Conservation (phyloP, 2,797 vertebrate genomes). For the Crypturellus tataupa region DNA sequence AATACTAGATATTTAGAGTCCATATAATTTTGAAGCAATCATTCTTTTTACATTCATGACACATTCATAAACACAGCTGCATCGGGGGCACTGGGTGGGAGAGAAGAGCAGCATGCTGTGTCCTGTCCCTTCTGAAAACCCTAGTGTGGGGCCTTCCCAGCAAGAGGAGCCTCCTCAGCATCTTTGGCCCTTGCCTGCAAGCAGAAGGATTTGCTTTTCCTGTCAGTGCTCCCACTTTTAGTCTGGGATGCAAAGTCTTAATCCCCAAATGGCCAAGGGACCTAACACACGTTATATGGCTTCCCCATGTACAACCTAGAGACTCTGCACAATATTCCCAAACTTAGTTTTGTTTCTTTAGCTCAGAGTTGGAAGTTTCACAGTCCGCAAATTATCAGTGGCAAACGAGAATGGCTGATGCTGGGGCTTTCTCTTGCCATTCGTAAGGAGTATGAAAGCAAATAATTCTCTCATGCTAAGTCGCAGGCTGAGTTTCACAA, state of each 20-base stretch:
- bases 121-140: conserved; percentile 41
- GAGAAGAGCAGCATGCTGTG: conserved; percentile 70
- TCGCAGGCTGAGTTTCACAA: neutral
- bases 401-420: neutral
- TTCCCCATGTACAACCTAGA: neutral
- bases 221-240: neutral
- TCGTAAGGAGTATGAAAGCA: neutral
- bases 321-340: neutral
- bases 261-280: fast-evolving
- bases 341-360: neutral
- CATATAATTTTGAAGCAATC: conserved; percentile 81
- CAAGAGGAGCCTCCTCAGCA: neutral
- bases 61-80: conserved; percentile 84
- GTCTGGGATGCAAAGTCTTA: neutral
- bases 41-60: conserved; percentile 80
- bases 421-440: neutral
- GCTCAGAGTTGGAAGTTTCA: neutral
- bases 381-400: neutral
- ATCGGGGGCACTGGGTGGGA: neutral
- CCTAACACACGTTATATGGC: neutral
- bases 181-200: conserved; percentile 6
- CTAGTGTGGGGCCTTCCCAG: neutral
- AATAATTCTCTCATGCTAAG: neutral
- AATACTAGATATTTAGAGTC: conserved; percentile 90
- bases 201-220: neutral